These are phyloP conservation scores for Arvicanthis niloticus DNA, from an alignment of 2,113 vertebrate genomes.

Conservation along the genomic window DNA sequence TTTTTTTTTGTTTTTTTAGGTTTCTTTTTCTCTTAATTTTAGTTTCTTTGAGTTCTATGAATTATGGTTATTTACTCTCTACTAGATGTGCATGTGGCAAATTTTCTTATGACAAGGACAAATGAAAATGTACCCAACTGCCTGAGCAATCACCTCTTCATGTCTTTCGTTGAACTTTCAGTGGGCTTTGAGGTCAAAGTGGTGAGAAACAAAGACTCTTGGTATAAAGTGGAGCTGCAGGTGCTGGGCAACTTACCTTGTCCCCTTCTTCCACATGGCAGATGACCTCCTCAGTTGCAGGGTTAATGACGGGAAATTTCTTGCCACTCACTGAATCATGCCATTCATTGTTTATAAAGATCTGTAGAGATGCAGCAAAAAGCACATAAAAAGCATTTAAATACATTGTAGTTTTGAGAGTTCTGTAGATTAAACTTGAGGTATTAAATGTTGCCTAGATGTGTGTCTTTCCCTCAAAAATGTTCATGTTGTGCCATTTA, in stretches of 20 bases:
- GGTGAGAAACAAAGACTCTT: not conserved
- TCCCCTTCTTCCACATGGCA: conserved; percentile 93
- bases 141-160: not conserved
- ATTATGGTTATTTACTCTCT: not conserved
- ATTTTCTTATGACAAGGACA: not conserved
- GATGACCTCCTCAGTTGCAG: conserved; percentile 91
- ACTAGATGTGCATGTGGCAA: not conserved
- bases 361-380: conserved; percentile 82
- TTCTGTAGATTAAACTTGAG: not conserved
- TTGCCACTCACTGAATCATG: conserved; percentile 89
- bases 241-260: conserved; percentile 82
- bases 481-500: not conserved
- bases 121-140: not conserved
- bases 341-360: conserved; percentile 96
- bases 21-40: not conserved
- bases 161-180: not conserved
- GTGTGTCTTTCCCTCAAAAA: not conserved
- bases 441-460: not conserved
- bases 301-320: conserved; percentile 91
- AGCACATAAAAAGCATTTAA: not conserved
- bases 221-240: not conserved
- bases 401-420: not conserved
- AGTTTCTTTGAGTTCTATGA: not conserved
- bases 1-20: not conserved
- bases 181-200: not conserved